These are phyloP conservation scores for Pelochelys cantorii DNA, from an alignment of 2,797 vertebrate genomes.

Conservation along the genomic window DNA sequence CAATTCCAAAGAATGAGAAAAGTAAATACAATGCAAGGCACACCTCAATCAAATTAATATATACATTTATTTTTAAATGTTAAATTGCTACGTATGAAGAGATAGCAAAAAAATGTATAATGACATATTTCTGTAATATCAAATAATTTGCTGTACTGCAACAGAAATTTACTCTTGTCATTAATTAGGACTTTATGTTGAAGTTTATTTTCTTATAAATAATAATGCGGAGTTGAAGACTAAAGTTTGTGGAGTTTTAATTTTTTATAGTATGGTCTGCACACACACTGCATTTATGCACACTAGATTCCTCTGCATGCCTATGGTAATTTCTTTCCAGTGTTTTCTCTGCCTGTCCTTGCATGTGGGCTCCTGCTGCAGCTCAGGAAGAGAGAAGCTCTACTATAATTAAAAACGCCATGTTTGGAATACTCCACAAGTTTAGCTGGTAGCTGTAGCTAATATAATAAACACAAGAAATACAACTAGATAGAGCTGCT, in stretches of 20 bases:
- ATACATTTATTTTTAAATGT: background rate
- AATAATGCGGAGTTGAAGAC: background rate
- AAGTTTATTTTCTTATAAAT: background rate
- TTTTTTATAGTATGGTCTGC: background rate
- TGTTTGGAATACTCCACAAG: background rate
- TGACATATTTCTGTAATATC: background rate
- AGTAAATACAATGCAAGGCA: background rate
- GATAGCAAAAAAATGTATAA: background rate
- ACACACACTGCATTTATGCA: background rate
- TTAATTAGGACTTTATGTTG: background rate
- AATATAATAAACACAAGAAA: background rate
- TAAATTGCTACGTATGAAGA: background rate
- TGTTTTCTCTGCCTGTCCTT: background rate
- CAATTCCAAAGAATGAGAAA: background rate
- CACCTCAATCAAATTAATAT: background rate
- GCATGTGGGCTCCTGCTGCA: background rate
- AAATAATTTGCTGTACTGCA: slow-evolving; percentile 5
- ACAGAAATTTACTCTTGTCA: background rate
- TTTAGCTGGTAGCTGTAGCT: background rate
- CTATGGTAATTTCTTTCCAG: background rate
- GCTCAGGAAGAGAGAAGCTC: background rate
- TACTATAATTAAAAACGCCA: background rate
- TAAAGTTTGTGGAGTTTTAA: background rate
- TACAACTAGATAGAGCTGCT: too few relatives aligned
- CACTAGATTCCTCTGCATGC: background rate